Conservation (phyloP, 2,888 invertebrate genomes). For the Ennomos fuscantarius region DNA sequence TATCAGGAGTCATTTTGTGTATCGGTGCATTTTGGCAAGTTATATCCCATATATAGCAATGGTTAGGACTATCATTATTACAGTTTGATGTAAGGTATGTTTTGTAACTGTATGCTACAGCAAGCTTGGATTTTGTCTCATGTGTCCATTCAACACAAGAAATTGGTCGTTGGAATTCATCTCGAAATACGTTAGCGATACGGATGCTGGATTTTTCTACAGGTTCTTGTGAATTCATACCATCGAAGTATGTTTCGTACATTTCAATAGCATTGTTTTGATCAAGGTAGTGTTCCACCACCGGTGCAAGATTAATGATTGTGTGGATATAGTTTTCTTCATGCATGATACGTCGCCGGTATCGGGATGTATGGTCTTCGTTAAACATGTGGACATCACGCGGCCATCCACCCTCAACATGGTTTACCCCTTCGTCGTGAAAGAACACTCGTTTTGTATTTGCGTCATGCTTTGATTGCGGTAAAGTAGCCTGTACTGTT, state of each 20-base stretch:
- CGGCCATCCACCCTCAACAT: conserved; percentile 94
- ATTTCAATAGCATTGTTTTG: conserved; percentile 94
- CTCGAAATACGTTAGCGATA: conserved; percentile 89
- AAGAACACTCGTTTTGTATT: conserved; percentile 87
- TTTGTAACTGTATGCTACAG: conserved; percentile 85
- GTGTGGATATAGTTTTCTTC: conserved; percentile 90
- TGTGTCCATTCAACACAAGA: conserved; percentile 90
- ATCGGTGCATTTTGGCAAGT: conserved; percentile 73
- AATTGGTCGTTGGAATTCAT: conserved; percentile 78
- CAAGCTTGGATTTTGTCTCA: conserved; percentile 86
- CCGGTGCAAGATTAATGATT: conserved; percentile 82
- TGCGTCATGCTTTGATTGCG: conserved; percentile 79
- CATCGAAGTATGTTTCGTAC: conserved; percentile 90
- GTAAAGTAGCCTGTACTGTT: conserved; percentile 74
- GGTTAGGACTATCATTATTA: conserved; percentile 56
- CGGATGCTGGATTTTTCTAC: conserved; percentile 84
- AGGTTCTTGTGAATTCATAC: conserved; percentile 77
- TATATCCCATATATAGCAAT: conserved; percentile 89
- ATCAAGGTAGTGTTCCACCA: conserved; percentile 87
- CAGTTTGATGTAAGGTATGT: conserved; percentile 41
- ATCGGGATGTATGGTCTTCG: conserved; percentile 89
- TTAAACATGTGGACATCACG: conserved; percentile 88
- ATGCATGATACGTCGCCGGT: conserved; percentile 91
- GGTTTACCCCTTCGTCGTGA: conserved; percentile 87
- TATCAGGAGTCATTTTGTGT: conserved; percentile 54